Percentiles rank a stretch among this genome's conserved stretches.
Conservation (phyloP, 2,113 vertebrate species). For the Heterocephalus glaber region DNA sequence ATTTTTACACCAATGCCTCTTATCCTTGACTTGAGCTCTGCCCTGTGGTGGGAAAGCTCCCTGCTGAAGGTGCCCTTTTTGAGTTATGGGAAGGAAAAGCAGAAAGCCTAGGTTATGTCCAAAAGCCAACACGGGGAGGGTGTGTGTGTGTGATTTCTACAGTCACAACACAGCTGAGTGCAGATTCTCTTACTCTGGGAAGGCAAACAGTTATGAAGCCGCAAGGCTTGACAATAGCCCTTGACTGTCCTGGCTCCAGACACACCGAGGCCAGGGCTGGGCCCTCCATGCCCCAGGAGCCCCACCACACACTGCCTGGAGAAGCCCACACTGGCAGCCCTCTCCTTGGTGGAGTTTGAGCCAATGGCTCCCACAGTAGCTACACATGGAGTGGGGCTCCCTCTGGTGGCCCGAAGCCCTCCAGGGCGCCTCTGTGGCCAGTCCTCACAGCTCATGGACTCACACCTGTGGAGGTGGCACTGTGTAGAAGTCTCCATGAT, state of each 20-base stretch:
- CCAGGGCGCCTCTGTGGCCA: neutral
- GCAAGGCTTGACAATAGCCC: neutral
- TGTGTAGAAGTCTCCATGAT: neutral
- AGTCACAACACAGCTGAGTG: neutral
- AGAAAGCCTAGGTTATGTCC: neutral
- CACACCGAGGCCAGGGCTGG: neutral
- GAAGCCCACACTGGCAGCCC: neutral
- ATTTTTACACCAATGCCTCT: neutral
- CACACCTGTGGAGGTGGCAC: neutral
- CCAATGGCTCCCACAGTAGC: neutral
- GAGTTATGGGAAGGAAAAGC: neutral
- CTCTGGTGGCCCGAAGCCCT: neutral
- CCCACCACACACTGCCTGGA: neutral
- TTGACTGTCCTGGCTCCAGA: neutral
- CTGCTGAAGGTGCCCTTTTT: neutral
- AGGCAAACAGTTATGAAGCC: neutral
- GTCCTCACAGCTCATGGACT: neutral
- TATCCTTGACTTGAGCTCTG: neutral
- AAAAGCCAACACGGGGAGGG: neutral
- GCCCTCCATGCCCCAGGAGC: too few relatives aligned
- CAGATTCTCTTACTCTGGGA: neutral
- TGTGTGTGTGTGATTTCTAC: neutral
- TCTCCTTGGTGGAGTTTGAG: neutral
- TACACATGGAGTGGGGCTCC: neutral
- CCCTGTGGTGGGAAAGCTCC: neutral